Evolutionary conservation across 2,888 invertebrate species (phyloP).

Genomic region (Pandemis cinnamomeana): DNA sequence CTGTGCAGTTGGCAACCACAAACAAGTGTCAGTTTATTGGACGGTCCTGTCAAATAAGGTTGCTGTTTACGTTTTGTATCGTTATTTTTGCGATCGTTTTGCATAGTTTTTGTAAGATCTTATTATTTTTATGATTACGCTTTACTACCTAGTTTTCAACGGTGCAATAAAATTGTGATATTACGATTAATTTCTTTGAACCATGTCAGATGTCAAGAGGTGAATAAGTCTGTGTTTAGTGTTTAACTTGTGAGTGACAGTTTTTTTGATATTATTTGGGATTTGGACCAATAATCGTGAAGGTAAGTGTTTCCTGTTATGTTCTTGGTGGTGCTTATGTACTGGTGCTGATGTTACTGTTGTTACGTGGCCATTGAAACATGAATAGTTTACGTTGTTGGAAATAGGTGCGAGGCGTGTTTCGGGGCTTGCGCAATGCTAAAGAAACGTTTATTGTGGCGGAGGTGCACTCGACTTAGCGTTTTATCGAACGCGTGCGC

Average conservation of each 20-base stretch:
- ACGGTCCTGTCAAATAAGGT: slow-evolving; percentile 82
- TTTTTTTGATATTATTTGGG: slow-evolving; percentile 79
- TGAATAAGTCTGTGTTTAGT: slow-evolving; percentile 79
- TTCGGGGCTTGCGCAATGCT: slow-evolving; percentile 63
- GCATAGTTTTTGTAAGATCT: slow-evolving; percentile 77
- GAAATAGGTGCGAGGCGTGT: slow-evolving; percentile 49
- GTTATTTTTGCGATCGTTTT: slow-evolving; percentile 82
- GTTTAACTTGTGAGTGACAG: slow-evolving; percentile 79
- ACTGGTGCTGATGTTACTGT: slow-evolving; percentile 46
- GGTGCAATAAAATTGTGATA: slow-evolving; percentile 71
- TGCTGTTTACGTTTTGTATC: slow-evolving; percentile 84
- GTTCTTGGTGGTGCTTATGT: slow-evolving; percentile 47
- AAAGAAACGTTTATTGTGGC: slow-evolving; percentile 51
- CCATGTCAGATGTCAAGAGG: slow-evolving; percentile 84
- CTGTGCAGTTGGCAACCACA: slow-evolving; percentile 71
- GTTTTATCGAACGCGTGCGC: slow-evolving; percentile 49
- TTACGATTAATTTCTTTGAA: slow-evolving; percentile 61
- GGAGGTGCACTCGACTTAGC: slow-evolving; percentile 47
- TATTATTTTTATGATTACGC: slow-evolving; percentile 78
- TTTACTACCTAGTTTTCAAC: slow-evolving; percentile 67
- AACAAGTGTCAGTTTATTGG: slow-evolving; percentile 76
- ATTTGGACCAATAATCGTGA: slow-evolving; percentile 79
- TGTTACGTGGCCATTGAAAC: slow-evolving; percentile 52
- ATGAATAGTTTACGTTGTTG: slow-evolving; percentile 46
- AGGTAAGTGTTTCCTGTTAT: slow-evolving; percentile 74